Percentiles rank a stretch among this genome's conserved stretches.
Conservation (phyloP, 2,113 vertebrate genomes). For the Gymnobelideus leadbeateri region DNA sequence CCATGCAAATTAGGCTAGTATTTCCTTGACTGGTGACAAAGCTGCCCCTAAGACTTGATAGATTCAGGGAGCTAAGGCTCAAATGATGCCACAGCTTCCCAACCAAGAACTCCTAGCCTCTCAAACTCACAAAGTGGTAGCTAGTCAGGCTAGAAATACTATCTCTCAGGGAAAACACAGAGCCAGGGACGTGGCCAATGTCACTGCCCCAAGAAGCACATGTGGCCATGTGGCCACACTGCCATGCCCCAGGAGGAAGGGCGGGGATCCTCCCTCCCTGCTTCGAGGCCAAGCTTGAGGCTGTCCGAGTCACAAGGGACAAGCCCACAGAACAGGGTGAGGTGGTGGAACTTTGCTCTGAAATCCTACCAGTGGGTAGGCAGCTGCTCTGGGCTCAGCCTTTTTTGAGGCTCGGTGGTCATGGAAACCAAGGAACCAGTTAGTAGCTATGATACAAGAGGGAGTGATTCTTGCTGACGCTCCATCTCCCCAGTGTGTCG, state of each 20-base stretch:
- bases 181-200: background rate
- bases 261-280: background rate
- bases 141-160: background rate
- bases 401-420: background rate
- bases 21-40: background rate
- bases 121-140: background rate
- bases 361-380: background rate
- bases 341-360: background rate
- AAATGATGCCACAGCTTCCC: background rate
- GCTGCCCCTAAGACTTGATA: background rate
- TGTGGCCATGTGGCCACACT: background rate
- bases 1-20: background rate
- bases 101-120: background rate
- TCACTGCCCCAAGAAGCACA: background rate
- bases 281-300: background rate
- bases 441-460: background rate
- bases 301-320: background rate
- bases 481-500: background rate
- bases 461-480: background rate
- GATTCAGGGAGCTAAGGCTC: background rate
- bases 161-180: background rate
- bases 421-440: background rate
- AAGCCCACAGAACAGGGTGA: background rate
- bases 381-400: background rate
- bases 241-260: background rate